Evolutionary conservation across 2,113 vertebrate species (phyloP), one percentile per base, ranked within the genome.

Genomic region (Tragelaphus scriptus): DNA sequence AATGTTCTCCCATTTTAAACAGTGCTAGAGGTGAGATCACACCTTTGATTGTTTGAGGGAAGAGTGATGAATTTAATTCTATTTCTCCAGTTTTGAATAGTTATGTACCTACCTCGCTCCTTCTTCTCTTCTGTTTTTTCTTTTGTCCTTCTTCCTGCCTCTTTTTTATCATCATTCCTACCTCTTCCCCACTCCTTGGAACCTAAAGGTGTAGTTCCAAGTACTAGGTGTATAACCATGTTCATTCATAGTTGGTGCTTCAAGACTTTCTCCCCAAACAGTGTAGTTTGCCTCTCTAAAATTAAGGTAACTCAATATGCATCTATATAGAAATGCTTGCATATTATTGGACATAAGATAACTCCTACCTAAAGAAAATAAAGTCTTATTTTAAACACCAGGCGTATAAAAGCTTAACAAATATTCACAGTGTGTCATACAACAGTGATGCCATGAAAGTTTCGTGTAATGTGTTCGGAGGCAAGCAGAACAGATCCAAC

Each of bases 331-430:
- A 86, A 65, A 82, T 5, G 4, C 58, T 75, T 77, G 51, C 30
- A 26, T 44, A 9, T 79, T 77, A 55, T 36, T 75, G 61, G 44
- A 65, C 7, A n/a, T 94, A 49, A 77, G 87, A 40, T 61, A 61
- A 49, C 80, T 77, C 63, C 77, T 51, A 40, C 56, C 55, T 77
- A 23, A 89, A 94, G 61, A 90, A 95, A 88, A 81, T 65, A 49
- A 81, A 68, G 81, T 82, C 85, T 85, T 75, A 47, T 84, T 90
- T 95, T 97, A 96, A 95, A 88, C 71, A 55, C 79, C 59, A 77
- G 71, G 13, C 90, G 32, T 49, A 49, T 58, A 55, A 51, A 92
- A n/a, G 19, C 82, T 96, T 88, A 14, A 61, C 90, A 96, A 81
- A 68, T 92, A 65, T 49, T 49, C 30, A 32, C 36, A 15, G 2